Base-by-base conservation (phyloP, 2,797 vertebrate genomes). In the Ctenopoma kingsleyae region DNA sequence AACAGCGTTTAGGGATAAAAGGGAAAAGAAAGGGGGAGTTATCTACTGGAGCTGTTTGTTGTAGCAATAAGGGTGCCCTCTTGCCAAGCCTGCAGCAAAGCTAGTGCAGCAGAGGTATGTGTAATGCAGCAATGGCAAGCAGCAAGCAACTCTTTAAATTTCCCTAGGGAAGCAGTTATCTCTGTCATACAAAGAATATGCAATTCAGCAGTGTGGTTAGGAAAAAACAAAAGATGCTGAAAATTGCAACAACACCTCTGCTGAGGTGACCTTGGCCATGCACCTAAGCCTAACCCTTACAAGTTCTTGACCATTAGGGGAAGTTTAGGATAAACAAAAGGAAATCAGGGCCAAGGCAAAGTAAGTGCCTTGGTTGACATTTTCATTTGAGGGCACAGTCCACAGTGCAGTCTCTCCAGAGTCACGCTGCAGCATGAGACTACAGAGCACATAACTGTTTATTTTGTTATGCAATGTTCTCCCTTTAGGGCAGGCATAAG, bases 81-180 rank as follows among this genome's bases (percentile, higher is more conserved):
- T 62, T 89, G 92, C 90, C 90, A 93, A 92, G 85, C 91, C 89
- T 92, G 91, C 91, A 89, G 89, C 76, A 87, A 52, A 82, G 82
- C 62, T 76, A 51, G 60, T 60, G 84, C 78, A 82, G 74, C 41
- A 57, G 59, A 70, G 36, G 59, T 44, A 51, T 65, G 76, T 72
- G 57, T 57, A 77, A 81, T 74, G 46, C 78, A 71, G 71, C 41
- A 36, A 65, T 78, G 51, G 43, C 67, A 74, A 72, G 65, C 77
- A 75, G 35, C 73, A 72, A 64, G 60, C 32, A 30, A 50, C 27
- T 19, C 70, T 80, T 78, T 57, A 71, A 62, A 76, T 85, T 58
- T 71, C 88, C 81, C 76, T 5, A 0, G 20, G 71, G 73, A 86
- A 47, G 44, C 53, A 43, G 64, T 47, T 19, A 41, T 70, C 69